Evolutionary conservation across 2,888 invertebrate species (phyloP), one percentile per base, ranked within the genome.

Genomic region (Cyaniris semiargus): DNA sequence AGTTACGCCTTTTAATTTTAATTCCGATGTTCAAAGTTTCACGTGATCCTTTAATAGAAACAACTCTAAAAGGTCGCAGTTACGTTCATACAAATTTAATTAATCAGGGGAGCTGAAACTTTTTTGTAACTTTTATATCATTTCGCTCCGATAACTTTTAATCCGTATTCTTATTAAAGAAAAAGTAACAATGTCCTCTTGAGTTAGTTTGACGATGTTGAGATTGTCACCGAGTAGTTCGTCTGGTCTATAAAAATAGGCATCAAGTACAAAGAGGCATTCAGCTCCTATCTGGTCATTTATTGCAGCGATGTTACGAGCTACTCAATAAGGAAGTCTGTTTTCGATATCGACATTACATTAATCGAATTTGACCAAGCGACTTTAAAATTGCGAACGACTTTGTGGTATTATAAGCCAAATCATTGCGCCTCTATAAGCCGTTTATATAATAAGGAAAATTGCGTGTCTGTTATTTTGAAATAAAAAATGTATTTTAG

Each of bases 261-360:
- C 91, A 89, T 88, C 83, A 85, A 86, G 85, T 87, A 93, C 91
- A 93, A 91, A 89, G 92, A 85, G 84, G 87, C 87, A 90, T 93
- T 93, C 92, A 93, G 88, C 86, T 86, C 86, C 89, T 92, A 90
- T 92, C 90, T 91, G 91, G 89, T 90, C 91, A 89, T 91, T 93
- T 92, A 91, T 89, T 87, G 90, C 86, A 83, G 90, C 91, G 91
- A 92, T 91, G 92, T 92, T 92, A 92, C 91, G 89, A 90, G 88
- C 86, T 87, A 86, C 82, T 83, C 79, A 60, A 79, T 85, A 80
- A 89, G 88, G 83, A 87, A 80, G 74, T 72, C 80, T 81, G 84
- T 81, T 84, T 83, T 86, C 87, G 88, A 87, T 84, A 85, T 84
- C 82, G 83, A 82, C 80, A 80, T 79, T 56, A 78, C 70, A 70